Evolutionary conservation across 2,888 invertebrate genomes (phyloP), one percentile per base, ranked within the genome.

Genomic region (Horisme vitalbata): DNA sequence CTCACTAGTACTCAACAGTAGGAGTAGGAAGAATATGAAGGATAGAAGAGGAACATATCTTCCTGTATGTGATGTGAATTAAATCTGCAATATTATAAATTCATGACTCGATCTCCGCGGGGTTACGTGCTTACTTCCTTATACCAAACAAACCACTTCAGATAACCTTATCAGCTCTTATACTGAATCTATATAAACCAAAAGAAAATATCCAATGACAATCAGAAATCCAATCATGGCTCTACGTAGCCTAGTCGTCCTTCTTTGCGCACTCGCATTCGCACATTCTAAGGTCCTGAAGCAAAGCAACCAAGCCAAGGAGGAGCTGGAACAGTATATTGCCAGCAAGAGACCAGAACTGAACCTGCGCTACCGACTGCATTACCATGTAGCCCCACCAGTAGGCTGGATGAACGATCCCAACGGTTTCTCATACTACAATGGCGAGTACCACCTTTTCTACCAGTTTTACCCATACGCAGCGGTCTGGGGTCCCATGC

Each of bases 351-450:
- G 67, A 41, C 33, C 55, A 3, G 72, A 80, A 4, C 76, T 89
- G 4, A 81, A 84, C 38, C 75, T 68, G 1, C 69, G 85, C 13
- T 89, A 75, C 52, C 68, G 83, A 46, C 68, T 75, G 3, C 77
- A 76, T 1, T 89, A 86, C 49, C 89, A 90, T 52, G 71, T 87
- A 2, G 65, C 74, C 0, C 80, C 83, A 0, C 89, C 87, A 0
- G 83, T 87, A 0, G 91, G 91, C 8, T 92, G 91, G 91, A 85
- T 91, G 66, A 92, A 91, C 57, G 91, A 92, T 45, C 91, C 92
- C 0, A 91, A 92, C 48, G 91, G 92, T 4, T 87, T 92, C 60
- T 82, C 88, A 0, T 89, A 71, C 57, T 86, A 79, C 62, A 80
- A 86, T 28, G 90, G 89, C 9, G 74, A 85, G 55, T 92, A 83